Percentiles rank a stretch among this genome's conserved stretches.
Evolutionary conservation across 2,797 vertebrate species (phyloP).

Genomic region (Synaphobranchus kaupii): DNA sequence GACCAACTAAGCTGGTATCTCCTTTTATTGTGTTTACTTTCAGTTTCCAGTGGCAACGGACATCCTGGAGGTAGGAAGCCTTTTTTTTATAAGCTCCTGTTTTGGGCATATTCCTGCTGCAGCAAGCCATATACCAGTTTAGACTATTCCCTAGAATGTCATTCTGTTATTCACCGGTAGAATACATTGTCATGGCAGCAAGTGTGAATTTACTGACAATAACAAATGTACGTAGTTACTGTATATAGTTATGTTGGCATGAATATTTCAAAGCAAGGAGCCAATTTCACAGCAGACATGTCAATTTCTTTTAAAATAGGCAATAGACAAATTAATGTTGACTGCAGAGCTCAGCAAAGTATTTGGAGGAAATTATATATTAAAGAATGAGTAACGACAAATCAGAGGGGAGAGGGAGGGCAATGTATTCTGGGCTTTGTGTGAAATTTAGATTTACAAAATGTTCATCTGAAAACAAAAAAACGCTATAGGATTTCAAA

Average conservation of each 20-base stretch:
- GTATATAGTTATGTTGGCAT: neutral
- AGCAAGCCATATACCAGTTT: neutral
- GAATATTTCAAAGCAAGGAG: neutral
- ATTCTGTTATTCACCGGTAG: neutral
- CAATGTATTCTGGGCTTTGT: neutral
- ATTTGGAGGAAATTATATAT: neutral
- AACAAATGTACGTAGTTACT: neutral
- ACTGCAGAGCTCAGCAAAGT: neutral
- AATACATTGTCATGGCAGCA: neutral
- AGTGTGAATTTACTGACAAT: neutral
- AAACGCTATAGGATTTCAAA: neutral
- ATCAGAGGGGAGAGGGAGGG: neutral
- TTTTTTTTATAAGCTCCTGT: neutral
- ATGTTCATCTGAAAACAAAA: neutral
- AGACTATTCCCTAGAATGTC: neutral
- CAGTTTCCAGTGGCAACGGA: neutral
- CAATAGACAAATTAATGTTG: neutral
- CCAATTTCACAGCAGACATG: neutral
- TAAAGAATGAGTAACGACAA: neutral
- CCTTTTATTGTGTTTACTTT: neutral
- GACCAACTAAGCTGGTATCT: neutral
- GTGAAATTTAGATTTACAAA: neutral
- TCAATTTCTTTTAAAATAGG: neutral
- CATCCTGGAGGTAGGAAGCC: slow-evolving; percentile 6
- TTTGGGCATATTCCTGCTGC: neutral